A percentile compares a stretch with the other conserved stretches of the same genome.
Evolutionary conservation across 2,113 vertebrate species (phyloP).

Genomic region (Dipodomys merriami): DNA sequence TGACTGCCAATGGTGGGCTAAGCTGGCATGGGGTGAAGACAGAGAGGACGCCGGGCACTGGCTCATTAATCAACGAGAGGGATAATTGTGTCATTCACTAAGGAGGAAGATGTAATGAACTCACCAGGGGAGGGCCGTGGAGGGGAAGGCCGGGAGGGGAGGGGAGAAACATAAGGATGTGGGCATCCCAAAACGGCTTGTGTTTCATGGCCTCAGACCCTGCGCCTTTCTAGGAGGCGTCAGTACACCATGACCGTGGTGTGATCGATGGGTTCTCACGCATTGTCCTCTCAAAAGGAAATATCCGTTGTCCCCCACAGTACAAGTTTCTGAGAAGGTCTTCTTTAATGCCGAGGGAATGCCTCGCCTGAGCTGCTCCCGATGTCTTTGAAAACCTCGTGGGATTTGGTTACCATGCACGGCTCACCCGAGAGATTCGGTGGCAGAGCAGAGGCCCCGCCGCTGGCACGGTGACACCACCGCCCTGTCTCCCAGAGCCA

Average conservation of each 20-base stretch:
- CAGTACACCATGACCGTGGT: accelerated
- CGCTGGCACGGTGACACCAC: not conserved
- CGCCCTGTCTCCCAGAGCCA: too few relatives aligned
- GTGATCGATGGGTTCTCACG: not conserved
- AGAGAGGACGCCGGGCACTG: not conserved
- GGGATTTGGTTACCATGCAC: not conserved
- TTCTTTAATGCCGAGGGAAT: not conserved
- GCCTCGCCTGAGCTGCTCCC: accelerated
- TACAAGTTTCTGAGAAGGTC: not conserved
- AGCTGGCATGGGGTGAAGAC: not conserved
- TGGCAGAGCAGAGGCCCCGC: accelerated
- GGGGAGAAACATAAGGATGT: too few relatives aligned
- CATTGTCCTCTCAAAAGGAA: not conserved
- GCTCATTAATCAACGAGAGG: not conserved
- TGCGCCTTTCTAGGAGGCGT: not conserved
- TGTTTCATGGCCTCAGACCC: not conserved
- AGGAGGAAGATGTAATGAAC: not conserved
- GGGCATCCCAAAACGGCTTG: accelerated
- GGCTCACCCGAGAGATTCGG: not conserved
- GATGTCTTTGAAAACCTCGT: accelerated
- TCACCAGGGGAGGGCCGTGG: accelerated
- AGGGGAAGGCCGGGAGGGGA: too few relatives aligned
- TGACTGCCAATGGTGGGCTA: not conserved
- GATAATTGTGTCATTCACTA: accelerated
- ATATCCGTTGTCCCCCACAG: not conserved